Evolutionary conservation across 2,797 vertebrate genomes (phyloP), one percentile per base, ranked within the genome.

Genomic region (Microchirus variegatus): DNA sequence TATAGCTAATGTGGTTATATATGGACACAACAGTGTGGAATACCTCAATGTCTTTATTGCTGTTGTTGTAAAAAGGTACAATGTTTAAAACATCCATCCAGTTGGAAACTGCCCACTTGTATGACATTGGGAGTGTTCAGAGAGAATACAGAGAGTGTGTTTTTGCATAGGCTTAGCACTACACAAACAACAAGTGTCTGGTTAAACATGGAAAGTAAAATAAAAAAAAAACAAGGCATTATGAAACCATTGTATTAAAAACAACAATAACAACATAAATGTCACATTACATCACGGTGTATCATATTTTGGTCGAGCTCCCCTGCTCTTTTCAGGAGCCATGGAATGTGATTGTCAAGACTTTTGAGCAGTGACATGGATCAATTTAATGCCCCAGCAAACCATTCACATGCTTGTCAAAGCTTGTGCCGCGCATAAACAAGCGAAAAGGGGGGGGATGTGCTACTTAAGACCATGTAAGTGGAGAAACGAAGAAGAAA

Each of bases 11-110:
- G 3, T 12, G 8, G 13, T 22, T 40, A 47, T 46, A 5, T 15
- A 78, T 77, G 22, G 37, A 81, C 59, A 76, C 16, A 31, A 73
- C 75, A 73, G 18, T 26, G 52, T 77, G 66, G 89, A 90, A 81
- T 91, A 94, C 90, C 92, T 93, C 72, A 93, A 80, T 94, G 91
- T 92, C 92, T 98, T 99, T 98, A 99, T 98, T 99, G 94, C 95
- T 93, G 93, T 93, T 93, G 92, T 90, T 92, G 92, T 94, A 92
- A 92, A 93, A 94, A 91, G 92, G 91, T 95, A 96, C 92, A 95
- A 90, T 89, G 87, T 91, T 94, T 61, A 76, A 89, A 93, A 94
- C 89, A 91, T 91, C 88, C 45, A 63, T 82, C 92, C 93, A 91
- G 90, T 93, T 94, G 92, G 90, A 93, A 94, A 83, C 84, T 75